phyloP scores from a whole-genome alignment of 2,888 invertebrate genomes.

The Lasioglossum oenotherae region DNA sequence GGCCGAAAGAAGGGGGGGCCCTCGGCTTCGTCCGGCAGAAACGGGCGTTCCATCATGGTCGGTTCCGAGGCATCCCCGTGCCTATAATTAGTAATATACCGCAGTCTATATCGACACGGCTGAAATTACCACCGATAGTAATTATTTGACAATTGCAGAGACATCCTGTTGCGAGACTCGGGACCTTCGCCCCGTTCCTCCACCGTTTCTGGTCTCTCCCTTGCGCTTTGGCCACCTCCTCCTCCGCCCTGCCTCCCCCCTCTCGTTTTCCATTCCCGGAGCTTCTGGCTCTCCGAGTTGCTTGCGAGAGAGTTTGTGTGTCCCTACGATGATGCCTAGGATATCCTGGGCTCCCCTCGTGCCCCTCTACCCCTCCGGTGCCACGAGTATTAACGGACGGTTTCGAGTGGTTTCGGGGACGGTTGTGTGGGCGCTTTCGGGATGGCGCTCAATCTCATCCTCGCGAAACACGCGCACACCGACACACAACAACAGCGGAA shows the following conservation, averaged over 20 bases:
- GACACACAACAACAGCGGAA: slow-evolving; percentile 41
- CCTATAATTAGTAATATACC: slow-evolving; percentile 78
- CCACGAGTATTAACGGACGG: slow-evolving; percentile 79
- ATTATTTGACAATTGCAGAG: slow-evolving; percentile 79
- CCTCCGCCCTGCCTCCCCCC: slow-evolving; percentile 43
- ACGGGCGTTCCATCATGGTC: slow-evolving; percentile 67
- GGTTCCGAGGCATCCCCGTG: slow-evolving; percentile 62
- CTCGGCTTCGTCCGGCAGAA: slow-evolving; percentile 24
- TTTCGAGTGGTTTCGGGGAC: slow-evolving; percentile 77
- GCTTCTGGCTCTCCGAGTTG: slow-evolving; percentile 58
- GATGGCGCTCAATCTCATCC: slow-evolving; percentile 73
- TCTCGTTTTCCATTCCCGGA: slow-evolving; percentile 54
- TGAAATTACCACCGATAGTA: slow-evolving; percentile 79
- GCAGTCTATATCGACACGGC: slow-evolving; percentile 75
- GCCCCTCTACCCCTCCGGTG: slow-evolving; percentile 52
- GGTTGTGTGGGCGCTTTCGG: slow-evolving; percentile 72
- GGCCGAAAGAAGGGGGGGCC: slow-evolving; percentile 59
- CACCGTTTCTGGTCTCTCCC: slow-evolving; percentile 47
- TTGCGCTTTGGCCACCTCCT: slow-evolving; percentile 34
- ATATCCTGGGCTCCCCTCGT: slow-evolving; percentile 17
- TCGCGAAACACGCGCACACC: slow-evolving; percentile 66
- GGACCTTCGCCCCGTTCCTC: slow-evolving; percentile 61
- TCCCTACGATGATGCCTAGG: slow-evolving; percentile 51
- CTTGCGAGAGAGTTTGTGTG: neutral
- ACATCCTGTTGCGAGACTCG: slow-evolving; percentile 75